A percentile compares a stretch with the other conserved stretches of the same genome.
Conservation (phyloP, 2,113 vertebrate genomes). For the Silurus asotus region DNA sequence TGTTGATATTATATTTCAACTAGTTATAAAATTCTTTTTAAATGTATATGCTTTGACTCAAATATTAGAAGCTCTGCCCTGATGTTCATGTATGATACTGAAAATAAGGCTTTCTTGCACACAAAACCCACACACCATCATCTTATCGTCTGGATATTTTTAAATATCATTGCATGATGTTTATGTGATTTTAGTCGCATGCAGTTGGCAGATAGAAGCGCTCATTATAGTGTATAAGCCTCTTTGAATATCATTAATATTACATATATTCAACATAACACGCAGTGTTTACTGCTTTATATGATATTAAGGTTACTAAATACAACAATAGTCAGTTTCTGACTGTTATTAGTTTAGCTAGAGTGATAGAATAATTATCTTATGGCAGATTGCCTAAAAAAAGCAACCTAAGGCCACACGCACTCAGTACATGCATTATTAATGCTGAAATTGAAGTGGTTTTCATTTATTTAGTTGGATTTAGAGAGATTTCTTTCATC, state of each 20-base stretch:
- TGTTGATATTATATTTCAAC: not conserved
- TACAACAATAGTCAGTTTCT: no score
- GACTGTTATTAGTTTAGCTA: not conserved
- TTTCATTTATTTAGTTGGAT: constrained; percentile 62
- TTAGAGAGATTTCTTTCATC: constrained; percentile 31
- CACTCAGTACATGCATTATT: constrained; percentile 66
- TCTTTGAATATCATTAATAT: no score
- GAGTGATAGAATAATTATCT: constrained; percentile 11
- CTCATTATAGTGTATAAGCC: not conserved
- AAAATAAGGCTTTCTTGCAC: not conserved
- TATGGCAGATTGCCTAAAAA: not conserved
- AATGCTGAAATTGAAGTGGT: constrained; percentile 51
- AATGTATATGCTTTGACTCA: not conserved
- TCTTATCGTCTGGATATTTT: not conserved
- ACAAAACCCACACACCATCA: not conserved
- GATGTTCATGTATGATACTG: not conserved
- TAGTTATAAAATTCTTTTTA: not conserved
- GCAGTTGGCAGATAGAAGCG: not conserved
- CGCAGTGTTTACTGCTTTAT: no score
- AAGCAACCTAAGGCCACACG: constrained; percentile 41
- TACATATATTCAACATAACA: no score
- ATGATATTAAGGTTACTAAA: no score
- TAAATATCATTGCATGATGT: not conserved
- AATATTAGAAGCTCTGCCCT: not conserved
- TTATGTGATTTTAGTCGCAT: not conserved